phyloP scores from a whole-genome alignment of 2,113 vertebrate genomes.

The Sphaerodactylus townsendi region DNA sequence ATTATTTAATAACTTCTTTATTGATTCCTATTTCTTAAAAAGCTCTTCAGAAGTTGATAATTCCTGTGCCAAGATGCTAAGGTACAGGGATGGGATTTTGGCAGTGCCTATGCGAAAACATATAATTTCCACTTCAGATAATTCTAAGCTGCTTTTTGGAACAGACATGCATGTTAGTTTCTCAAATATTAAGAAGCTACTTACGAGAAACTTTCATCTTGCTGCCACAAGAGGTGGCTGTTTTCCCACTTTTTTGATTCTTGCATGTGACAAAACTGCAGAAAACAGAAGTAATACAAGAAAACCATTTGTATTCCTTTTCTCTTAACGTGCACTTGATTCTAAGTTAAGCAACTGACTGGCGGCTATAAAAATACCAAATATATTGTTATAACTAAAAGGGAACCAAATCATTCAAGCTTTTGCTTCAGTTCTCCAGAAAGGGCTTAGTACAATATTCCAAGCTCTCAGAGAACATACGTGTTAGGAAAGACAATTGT shows the following conservation, averaged over 20 bases:
- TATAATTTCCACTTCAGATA: neutral
- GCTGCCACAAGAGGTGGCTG: neutral
- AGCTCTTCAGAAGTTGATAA: neutral
- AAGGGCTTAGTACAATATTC: neutral
- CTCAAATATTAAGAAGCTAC: neutral
- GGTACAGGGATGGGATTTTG: neutral
- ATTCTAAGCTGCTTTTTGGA: neutral
- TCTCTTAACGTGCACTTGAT: neutral
- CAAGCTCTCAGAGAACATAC: neutral
- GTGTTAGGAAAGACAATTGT: neutral
- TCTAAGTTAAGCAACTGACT: neutral
- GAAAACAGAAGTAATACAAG: constrained; percentile 5
- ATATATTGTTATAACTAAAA: neutral
- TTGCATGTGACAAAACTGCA: neutral
- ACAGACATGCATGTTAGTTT: neutral
- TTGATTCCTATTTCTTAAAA: neutral
- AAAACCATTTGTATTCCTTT: neutral
- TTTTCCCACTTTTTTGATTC: constrained; percentile 8
- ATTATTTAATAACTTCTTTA: neutral
- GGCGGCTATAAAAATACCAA: neutral
- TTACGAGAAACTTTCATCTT: neutral
- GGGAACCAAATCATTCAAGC: neutral
- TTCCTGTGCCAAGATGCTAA: neutral
- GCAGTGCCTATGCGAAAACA: neutral
- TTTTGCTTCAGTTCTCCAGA: neutral